Evolutionary conservation across 2,113 vertebrate genomes (phyloP).

Genomic region (Sinocyclocheilus rhinocerous): DNA sequence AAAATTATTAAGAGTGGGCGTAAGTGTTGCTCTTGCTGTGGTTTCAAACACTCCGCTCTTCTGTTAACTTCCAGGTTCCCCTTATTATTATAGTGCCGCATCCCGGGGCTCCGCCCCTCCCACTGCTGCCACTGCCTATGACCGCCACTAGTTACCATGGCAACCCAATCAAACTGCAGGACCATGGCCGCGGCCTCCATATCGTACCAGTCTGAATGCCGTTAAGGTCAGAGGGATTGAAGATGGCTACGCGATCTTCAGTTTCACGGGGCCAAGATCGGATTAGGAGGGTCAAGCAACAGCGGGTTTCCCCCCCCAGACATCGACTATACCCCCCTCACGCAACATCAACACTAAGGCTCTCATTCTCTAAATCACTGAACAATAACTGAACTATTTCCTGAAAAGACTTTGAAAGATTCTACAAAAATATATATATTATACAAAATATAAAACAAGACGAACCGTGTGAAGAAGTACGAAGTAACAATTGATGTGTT

Average conservation of each 20-base stretch:
- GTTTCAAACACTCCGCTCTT: slow-evolving; percentile 98
- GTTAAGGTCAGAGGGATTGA: slow-evolving; percentile 73
- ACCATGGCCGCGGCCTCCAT: slow-evolving; percentile 92
- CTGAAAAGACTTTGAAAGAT: slow-evolving; percentile 60
- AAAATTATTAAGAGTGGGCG: slow-evolving; percentile 26
- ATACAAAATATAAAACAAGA: no score
- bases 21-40: slow-evolving; percentile 75
- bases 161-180: slow-evolving; percentile 97
- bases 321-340: slow-evolving; percentile 49
- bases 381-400: slow-evolving; percentile 72
- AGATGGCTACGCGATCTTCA: slow-evolving; percentile 65
- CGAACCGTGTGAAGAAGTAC: no score
- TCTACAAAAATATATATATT: no score
- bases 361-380: slow-evolving; percentile 61
- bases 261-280: slow-evolving; percentile 65
- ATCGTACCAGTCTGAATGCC: slow-evolving; percentile 97
- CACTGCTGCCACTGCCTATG: slow-evolving; percentile 99
- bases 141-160: slow-evolving; percentile 99
- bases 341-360: slow-evolving; percentile 40
- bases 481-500: no score
- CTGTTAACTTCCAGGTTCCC: slow-evolving; percentile 99
- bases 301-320: slow-evolving; percentile 56
- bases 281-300: slow-evolving; percentile 63
- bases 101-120: slow-evolving; percentile 99
- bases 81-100: slow-evolving; percentile 99